These are phyloP conservation scores for Fissipunctia ypsillon DNA, from an alignment of 2,888 invertebrate species.

Conservation along the genomic window DNA sequence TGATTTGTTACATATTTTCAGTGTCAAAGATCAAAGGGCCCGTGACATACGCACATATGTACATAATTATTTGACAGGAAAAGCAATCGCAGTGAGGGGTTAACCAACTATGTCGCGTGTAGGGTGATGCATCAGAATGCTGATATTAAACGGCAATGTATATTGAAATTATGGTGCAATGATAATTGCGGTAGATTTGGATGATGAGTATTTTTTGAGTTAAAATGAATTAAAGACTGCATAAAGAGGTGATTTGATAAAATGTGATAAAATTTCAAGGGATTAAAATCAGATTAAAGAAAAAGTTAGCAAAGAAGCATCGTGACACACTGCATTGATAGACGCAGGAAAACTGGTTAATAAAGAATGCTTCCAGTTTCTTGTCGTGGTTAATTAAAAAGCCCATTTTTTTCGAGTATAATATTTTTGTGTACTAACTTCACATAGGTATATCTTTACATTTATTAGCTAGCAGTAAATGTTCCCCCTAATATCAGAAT, in stretches of 20 bases:
- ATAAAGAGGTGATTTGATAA: neutral
- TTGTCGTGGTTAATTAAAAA: neutral
- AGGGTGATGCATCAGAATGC: slow-evolving; percentile 3
- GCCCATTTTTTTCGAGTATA: neutral
- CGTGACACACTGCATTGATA: neutral
- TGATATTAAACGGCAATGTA: slow-evolving; percentile 8
- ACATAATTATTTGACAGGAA: slow-evolving; percentile 36
- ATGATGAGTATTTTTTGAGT: neutral
- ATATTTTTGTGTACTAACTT: too few relatives aligned
- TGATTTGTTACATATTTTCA: slow-evolving; percentile 48
- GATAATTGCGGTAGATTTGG: neutral
- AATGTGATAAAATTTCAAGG: neutral
- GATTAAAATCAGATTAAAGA: neutral
- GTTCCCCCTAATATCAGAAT: slow-evolving; percentile 56
- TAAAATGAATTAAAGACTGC: neutral
- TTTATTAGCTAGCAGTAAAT: slow-evolving; percentile 1
- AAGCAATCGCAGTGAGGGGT: slow-evolving; percentile 58
- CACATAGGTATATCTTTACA: neutral
- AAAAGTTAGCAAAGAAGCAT: too few relatives aligned
- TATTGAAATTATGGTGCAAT: slow-evolving; percentile 4
- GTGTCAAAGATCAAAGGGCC: slow-evolving; percentile 74
- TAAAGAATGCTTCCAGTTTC: neutral
- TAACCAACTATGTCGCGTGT: slow-evolving; percentile 23
- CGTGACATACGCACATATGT: slow-evolving; percentile 34
- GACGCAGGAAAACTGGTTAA: neutral